Evolutionary conservation across 2,888 invertebrate genomes (phyloP).

Genomic region (Heteromyza rotundicornis): DNA sequence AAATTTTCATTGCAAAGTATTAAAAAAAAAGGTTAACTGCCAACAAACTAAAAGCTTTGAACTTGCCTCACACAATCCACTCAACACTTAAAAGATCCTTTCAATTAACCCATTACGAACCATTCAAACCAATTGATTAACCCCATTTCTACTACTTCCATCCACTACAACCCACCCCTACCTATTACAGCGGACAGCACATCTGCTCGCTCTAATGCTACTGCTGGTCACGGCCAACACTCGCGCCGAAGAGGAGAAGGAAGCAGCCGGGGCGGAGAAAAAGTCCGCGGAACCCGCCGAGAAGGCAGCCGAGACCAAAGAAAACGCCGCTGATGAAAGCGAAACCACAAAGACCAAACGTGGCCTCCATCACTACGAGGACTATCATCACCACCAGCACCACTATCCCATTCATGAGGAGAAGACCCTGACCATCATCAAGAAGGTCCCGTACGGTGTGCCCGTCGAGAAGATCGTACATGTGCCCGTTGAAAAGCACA

Average conservation of each 20-base stretch:
- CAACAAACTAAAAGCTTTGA: too few species aligned
- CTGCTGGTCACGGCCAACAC: conserved; percentile 62
- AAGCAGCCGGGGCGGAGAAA: conserved; percentile 64
- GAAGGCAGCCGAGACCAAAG: conserved; percentile 55
- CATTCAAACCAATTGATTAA: too few species aligned
- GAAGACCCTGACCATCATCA: conserved; percentile 75
- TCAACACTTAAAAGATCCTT: too few species aligned
- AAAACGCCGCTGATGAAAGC: conserved; percentile 58
- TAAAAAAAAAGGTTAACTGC: too few species aligned
- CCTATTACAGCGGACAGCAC: conserved; percentile 61
- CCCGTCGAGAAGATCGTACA: conserved; percentile 71
- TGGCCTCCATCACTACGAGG: conserved; percentile 69
- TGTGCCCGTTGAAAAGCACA: conserved; percentile 69
- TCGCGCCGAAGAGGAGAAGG: conserved; percentile 68
- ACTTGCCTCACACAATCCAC: too few species aligned
- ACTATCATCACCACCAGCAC: conserved; percentile 56
- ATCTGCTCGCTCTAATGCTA: conserved; percentile 67
- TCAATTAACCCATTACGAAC: too few species aligned
- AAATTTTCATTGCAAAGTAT: too few species aligned
- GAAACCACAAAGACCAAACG: conserved; percentile 77
- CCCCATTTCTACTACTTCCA: too few species aligned
- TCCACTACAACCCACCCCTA: too few species aligned
- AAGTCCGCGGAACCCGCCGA: conserved; percentile 48
- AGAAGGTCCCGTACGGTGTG: conserved; percentile 75
- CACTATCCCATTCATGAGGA: conserved; percentile 63